Conservation (phyloP, 2,797 vertebrate genomes). For the Eptatretus atami region DNA sequence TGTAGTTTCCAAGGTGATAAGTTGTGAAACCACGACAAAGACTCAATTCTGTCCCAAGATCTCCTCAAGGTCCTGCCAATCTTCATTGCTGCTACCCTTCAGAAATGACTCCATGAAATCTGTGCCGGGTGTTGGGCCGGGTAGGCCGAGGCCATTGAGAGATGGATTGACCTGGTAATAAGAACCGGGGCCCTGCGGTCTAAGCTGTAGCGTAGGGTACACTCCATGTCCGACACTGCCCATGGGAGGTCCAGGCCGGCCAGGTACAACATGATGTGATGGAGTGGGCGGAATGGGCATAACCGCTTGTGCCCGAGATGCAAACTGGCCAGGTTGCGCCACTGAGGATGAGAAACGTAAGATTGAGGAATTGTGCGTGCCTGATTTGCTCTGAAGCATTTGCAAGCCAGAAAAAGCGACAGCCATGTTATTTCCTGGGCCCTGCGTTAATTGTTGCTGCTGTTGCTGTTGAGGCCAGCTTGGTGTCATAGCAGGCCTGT, state of each 20-base stretch:
- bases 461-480: background rate
- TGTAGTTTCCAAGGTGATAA: too few species aligned
- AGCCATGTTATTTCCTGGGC: too few species aligned
- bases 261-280: background rate
- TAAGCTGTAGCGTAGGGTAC: too few species aligned
- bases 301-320: background rate
- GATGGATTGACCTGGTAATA: background rate
- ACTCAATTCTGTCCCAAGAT: slow-evolving; percentile 1
- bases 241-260: background rate
- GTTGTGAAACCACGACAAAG: too few species aligned
- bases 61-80: slow-evolving; percentile 5
- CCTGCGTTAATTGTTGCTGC: background rate
- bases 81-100: slow-evolving; percentile 2
- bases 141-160: background rate
- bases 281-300: background rate
- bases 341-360: too few species aligned
- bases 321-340: background rate
- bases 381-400: background rate
- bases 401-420: background rate
- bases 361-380: too few species aligned
- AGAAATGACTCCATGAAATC: slow-evolving; percentile 1
- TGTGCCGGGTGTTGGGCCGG: background rate
- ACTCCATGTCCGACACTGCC: background rate
- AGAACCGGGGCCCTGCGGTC: background rate
- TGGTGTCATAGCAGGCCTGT: background rate